Evolutionary conservation across 2,888 invertebrate species (phyloP).

Genomic region (Pterobdella sp.): DNA sequence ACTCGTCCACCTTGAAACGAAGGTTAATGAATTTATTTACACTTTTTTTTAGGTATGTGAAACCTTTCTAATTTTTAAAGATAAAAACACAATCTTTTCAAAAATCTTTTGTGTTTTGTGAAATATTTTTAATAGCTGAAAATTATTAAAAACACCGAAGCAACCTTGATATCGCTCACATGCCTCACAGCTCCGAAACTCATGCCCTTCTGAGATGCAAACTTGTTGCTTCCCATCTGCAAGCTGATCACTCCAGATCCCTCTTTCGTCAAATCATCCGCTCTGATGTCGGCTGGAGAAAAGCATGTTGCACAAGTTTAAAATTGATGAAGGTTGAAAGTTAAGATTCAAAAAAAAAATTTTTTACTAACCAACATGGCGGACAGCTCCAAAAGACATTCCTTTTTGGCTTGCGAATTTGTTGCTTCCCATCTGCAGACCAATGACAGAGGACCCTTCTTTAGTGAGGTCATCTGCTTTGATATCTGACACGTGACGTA

Average conservation of each 20-base stretch:
- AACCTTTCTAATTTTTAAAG: too few species aligned
- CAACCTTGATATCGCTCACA: conserved; percentile 44
- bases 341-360: background rate
- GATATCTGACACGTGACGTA: conserved; percentile 27
- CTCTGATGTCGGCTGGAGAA: conserved; percentile 26
- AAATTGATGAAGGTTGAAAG: background rate
- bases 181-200: conserved; percentile 27
- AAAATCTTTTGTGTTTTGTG: too few species aligned
- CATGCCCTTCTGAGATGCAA: conserved; percentile 23
- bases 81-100: too few species aligned
- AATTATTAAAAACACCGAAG: background rate
- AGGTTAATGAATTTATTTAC: too few species aligned
- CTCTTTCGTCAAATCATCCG: conserved; percentile 25
- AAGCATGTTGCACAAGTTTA: background rate
- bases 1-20: conserved; percentile 41
- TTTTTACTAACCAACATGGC: conserved; percentile 25
- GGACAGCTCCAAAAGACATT: conserved; percentile 27
- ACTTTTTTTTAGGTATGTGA: too few species aligned
- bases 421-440: conserved; percentile 29
- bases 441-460: conserved; percentile 29
- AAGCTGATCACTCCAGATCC: conserved; percentile 25
- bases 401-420: conserved; percentile 28
- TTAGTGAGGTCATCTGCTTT: conserved; percentile 26
- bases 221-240: conserved; percentile 26
- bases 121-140: background rate